Base-by-base conservation (phyloP, 1,140 invertebrate genomes). In the Monochamus saltuarius region DNA sequence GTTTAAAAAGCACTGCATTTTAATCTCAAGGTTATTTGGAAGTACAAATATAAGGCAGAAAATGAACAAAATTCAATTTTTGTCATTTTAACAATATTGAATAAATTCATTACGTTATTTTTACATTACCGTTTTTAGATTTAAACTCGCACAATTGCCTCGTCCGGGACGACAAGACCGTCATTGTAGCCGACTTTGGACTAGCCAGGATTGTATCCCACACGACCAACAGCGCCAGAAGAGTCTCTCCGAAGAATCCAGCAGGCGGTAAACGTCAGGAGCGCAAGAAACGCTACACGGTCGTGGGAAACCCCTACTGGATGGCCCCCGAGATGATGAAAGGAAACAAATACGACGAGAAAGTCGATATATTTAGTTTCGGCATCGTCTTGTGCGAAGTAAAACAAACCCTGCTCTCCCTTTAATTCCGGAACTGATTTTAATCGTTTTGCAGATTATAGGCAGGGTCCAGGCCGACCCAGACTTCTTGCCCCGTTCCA, bases 311-410 rank as follows among this genome's bases (percentile, higher is more conserved):
- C 81, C 95, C 94, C 6, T 97, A 96, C 75, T 98, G 94, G 94
- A 98, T 98, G 94, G 95, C 95, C 0, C 96, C 96, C 4, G 96
- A 98, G 78, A 97, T 97, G 89, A 94, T 98, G 87, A 93, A 92
- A 75, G 95, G 94, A 19, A 89, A 94, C 64, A 92, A 92, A 67
- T 98, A 98, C 75, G 92, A 98, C 77, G 94, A 98, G 76, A 95
- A 97, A 80, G 94, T 97, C 11, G 96, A 98, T 76, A 88, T 98
- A 56, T 98, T 98, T 77, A 97, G 95, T 29, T 97, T 95, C 80
- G 95, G 96, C 4, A 97, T 98, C 46, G 90, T 98, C 56, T 79
- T 97, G 4, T 97, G 95, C 76, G 96, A 98, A 84, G 90, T 95
- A 73, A 82, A 11, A 36, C 22, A 10, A 11, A 54, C 35, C 7